Conservation (phyloP, 2,113 vertebrate species). For the Forbesichthys agassizii region DNA sequence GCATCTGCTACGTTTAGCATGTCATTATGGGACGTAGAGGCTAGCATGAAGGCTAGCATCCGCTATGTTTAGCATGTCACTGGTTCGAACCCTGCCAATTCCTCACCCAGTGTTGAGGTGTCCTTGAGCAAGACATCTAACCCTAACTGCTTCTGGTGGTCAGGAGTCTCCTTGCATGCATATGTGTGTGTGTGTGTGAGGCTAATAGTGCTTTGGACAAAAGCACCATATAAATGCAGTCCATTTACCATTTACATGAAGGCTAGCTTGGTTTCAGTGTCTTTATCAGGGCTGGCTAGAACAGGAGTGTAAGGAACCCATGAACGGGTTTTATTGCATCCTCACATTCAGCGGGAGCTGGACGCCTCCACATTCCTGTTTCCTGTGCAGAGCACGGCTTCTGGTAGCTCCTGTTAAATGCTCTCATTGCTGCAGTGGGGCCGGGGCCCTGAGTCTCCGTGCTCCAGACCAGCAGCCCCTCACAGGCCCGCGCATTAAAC, state of each 20-base stretch:
- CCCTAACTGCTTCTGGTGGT: too few species aligned
- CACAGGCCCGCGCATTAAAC: conserved; percentile 73
- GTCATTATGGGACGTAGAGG: too few species aligned
- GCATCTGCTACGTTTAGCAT: too few species aligned
- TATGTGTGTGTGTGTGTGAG: conserved; percentile 12
- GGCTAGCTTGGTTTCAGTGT: conserved; percentile 36
- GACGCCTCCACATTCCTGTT: conserved; percentile 36
- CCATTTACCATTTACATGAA: neutral
- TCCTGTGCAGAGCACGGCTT: conserved; percentile 40
- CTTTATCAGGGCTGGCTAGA: conserved; percentile 36
- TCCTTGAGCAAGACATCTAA: too few species aligned
- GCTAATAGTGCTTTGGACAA: neutral
- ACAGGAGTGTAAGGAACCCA: conserved; percentile 42
- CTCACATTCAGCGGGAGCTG: conserved; percentile 41
- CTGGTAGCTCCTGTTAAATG: conserved; percentile 66
- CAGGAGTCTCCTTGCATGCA: neutral
- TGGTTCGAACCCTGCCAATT: too few species aligned
- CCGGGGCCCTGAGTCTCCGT: conserved; percentile 66
- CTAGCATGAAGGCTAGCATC: too few species aligned
- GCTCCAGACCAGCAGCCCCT: conserved; percentile 68
- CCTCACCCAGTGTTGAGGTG: too few species aligned
- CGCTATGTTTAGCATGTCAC: too few species aligned
- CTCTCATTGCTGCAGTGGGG: conserved; percentile 69
- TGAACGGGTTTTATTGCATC: conserved; percentile 60
- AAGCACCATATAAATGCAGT: too few species aligned